phyloP scores from a whole-genome alignment of 2,113 vertebrate genomes.

The Notothenia coriiceps region DNA sequence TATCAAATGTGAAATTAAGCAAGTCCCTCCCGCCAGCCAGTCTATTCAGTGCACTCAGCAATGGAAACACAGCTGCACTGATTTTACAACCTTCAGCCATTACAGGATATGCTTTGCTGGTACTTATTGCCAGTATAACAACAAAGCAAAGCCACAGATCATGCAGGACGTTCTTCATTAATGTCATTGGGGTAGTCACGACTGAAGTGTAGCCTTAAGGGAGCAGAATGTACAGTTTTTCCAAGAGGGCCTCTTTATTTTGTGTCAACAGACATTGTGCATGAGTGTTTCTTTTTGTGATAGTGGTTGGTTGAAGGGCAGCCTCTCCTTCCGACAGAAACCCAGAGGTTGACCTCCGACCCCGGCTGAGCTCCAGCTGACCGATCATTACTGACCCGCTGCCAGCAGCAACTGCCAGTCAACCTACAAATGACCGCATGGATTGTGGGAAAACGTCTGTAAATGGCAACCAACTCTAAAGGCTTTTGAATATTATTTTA shows the following conservation, averaged over 20 bases:
- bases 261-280: conserved; percentile 3
- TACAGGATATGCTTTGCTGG: conserved; percentile 5
- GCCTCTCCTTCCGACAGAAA: conserved; percentile 2
- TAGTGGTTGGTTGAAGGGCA: conserved; percentile 17
- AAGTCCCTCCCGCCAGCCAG: conserved; percentile 11
- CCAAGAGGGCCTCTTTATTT: background rate
- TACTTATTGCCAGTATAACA: conserved; percentile 7
- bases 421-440: conserved; percentile 8
- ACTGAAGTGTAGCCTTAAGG: background rate
- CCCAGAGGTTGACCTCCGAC: conserved; percentile 38
- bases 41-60: conserved; percentile 27
- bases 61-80: conserved; percentile 6
- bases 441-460: background rate
- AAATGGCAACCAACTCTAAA: background rate
- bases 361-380: conserved; percentile 14
- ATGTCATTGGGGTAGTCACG: background rate
- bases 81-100: conserved; percentile 18
- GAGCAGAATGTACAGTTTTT: background rate
- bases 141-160: background rate
- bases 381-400: conserved; percentile 22
- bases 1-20: conserved; percentile 53
- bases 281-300: conserved; percentile 21
- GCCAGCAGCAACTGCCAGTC: conserved; percentile 20
- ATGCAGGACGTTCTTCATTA: background rate
- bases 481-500: background rate